phyloP scores from a whole-genome alignment of 2,888 invertebrate genomes.

The Epiblema foenella region DNA sequence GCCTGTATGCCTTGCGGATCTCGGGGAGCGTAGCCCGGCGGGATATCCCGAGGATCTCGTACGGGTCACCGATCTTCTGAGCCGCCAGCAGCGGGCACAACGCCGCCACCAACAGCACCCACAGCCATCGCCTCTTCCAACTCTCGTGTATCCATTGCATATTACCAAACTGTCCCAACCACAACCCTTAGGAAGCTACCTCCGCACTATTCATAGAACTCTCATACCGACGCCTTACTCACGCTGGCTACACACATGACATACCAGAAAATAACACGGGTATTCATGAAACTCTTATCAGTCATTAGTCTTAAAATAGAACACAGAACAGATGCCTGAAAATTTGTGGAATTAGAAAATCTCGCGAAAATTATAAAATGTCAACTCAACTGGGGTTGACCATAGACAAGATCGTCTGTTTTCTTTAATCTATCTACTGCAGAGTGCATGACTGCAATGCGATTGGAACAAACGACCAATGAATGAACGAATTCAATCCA shows the following conservation, averaged over 20 bases:
- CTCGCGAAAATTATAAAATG: conserved; percentile 68
- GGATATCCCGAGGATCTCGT: conserved; percentile 91
- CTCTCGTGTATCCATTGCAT: conserved; percentile 79
- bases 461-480: conserved; percentile 19
- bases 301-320: conserved; percentile 83
- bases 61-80: conserved; percentile 90
- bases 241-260: conserved; percentile 60
- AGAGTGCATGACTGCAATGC: conserved; percentile 39
- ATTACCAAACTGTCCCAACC: conserved; percentile 60
- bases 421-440: conserved; percentile 41
- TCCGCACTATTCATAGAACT: conserved; percentile 62
- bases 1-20: conserved; percentile 95
- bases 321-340: conserved; percentile 66
- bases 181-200: conserved; percentile 55
- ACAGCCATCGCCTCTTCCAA: conserved; percentile 73
- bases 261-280: conserved; percentile 58
- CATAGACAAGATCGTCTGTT: conserved; percentile 54
- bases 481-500: conserved; percentile 8
- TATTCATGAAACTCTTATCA: conserved; percentile 70
- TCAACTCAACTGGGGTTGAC: conserved; percentile 58
- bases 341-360: conserved; percentile 70
- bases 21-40: conserved; percentile 91
- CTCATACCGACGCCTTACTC: conserved; percentile 58
- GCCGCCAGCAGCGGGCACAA: conserved; percentile 61
- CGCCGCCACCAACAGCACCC: conserved; percentile 59